These are phyloP conservation scores for Glossophaga mutica DNA, from an alignment of 2,797 vertebrate species.

Conservation along the genomic window DNA sequence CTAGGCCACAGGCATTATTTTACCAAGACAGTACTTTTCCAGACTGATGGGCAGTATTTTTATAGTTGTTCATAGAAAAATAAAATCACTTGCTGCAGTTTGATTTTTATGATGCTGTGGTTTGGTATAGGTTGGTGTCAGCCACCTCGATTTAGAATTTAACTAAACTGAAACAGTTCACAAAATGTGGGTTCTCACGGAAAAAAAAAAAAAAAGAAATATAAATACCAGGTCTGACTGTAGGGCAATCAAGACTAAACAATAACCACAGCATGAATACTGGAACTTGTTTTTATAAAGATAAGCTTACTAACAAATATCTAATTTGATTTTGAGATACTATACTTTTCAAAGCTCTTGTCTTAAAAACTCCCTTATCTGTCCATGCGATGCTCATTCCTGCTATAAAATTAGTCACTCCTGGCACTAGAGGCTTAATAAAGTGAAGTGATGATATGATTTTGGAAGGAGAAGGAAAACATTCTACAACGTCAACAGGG, in stretches of 20 bases:
- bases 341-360: not conserved
- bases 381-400: not conserved
- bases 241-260: not conserved
- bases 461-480: not conserved
- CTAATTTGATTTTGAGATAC: not conserved
- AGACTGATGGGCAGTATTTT: constrained; percentile 58
- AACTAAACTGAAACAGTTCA: constrained; percentile 7
- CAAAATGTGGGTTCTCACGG: not conserved
- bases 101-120: constrained; percentile 57
- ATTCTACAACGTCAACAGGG: not conserved
- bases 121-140: constrained; percentile 20
- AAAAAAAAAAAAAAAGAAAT: not conserved
- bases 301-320: not conserved
- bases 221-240: not conserved
- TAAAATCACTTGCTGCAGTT: constrained; percentile 57
- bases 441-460: not conserved
- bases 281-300: not conserved
- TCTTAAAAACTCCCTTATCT: not conserved
- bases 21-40: constrained; percentile 49
- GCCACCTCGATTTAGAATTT: constrained; percentile 35
- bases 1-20: constrained; percentile 39
- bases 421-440: not conserved
- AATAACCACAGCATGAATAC: not conserved
- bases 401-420: not conserved
- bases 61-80: constrained; percentile 50